A percentile compares a stretch with the other conserved stretches of the same genome.
Conservation (phyloP, 2,888 invertebrate species). For the Melolontha melolontha region DNA sequence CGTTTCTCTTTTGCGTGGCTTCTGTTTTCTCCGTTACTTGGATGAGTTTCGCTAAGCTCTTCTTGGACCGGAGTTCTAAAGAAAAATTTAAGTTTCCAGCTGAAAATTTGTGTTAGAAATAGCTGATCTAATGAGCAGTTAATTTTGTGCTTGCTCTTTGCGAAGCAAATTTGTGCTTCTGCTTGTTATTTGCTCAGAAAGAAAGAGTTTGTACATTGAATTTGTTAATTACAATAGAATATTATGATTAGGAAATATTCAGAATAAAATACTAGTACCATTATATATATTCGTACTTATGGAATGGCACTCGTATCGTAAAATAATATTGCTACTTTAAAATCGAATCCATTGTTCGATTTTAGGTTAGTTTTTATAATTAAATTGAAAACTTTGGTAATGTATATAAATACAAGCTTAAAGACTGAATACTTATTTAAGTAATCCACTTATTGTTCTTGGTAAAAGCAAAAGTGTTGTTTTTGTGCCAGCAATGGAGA, state of each 20-base stretch:
- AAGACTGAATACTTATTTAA: no score
- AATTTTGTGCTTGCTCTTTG: conserved; percentile 1
- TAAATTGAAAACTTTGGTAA: no score
- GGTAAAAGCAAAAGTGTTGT: no score
- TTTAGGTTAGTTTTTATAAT: no score
- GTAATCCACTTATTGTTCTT: no score
- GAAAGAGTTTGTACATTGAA: conserved; percentile 12
- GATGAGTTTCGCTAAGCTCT: conserved; percentile 35
- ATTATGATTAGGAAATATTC: not conserved
- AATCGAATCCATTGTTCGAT: no score
- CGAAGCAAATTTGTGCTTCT: conserved; percentile 1
- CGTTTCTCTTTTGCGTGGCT: conserved; percentile 67
- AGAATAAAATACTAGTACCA: conserved; percentile 1
- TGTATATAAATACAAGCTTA: no score
- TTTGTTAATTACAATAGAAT: not conserved
- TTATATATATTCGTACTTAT: no score
- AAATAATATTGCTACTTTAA: no score
- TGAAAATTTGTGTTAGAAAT: conserved; percentile 49
- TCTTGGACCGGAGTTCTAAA: conserved; percentile 5
- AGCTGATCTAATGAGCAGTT: conserved; percentile 7
- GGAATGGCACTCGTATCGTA: not conserved
- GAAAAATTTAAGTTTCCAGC: conserved; percentile 53
- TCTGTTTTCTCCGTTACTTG: conserved; percentile 49
- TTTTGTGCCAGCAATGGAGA: no score
- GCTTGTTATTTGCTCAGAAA: conserved; percentile 14